Percentiles rank a stretch among this genome's conserved stretches.
These are phyloP conservation scores for Colinus virginianus DNA, from an alignment of 2,113 vertebrate genomes.

Conservation along the genomic window DNA sequence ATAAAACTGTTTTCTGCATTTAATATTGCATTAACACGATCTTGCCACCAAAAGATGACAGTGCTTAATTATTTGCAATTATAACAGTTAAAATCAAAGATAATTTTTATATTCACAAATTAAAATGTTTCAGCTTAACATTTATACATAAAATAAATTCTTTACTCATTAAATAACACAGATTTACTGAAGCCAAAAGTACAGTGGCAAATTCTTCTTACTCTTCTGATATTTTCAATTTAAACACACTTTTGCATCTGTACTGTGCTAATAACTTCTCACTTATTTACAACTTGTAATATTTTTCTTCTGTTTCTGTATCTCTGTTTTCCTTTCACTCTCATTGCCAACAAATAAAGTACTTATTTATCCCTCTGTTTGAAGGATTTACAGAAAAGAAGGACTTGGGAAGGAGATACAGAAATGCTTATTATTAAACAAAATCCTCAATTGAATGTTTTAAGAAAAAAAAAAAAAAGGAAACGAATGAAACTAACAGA, in stretches of 20 bases:
- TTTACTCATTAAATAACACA: neutral
- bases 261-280: neutral
- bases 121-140: neutral
- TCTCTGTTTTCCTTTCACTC: neutral
- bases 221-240: neutral
- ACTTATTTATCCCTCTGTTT: neutral
- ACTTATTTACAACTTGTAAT: neutral
- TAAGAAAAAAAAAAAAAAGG: neutral
- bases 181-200: neutral
- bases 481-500: neutral
- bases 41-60: neutral
- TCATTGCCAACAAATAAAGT: neutral
- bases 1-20: neutral
- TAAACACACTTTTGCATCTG: neutral
- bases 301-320: neutral
- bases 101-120: neutral
- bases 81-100: neutral
- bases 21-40: neutral
- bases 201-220: neutral
- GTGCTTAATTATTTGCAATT: neutral
- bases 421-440: neutral
- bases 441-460: neutral
- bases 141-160: neutral
- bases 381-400: neutral
- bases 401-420: neutral